phyloP scores from a whole-genome alignment of 2,113 vertebrate species.

The Phylloscopus trochiloides region DNA sequence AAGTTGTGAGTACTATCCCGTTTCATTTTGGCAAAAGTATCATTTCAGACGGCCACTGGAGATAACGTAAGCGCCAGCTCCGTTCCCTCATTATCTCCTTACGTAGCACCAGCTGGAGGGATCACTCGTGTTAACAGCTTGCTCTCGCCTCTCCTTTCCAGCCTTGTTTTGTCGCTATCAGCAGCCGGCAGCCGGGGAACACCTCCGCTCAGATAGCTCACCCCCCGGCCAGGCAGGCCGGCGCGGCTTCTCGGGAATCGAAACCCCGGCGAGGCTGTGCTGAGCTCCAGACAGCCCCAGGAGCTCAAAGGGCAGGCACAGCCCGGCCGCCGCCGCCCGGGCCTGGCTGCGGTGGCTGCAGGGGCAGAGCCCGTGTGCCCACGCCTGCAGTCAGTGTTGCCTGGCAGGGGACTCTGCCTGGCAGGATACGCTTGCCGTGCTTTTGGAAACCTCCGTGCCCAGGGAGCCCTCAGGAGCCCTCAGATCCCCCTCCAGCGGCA shows the following conservation, averaged over 20 bases:
- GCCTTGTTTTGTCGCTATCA: neutral
- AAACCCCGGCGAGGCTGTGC: accelerated
- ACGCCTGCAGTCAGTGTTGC: accelerated
- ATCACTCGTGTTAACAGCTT: neutral
- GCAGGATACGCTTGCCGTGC: no score
- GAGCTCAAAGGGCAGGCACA: neutral
- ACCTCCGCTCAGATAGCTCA: neutral
- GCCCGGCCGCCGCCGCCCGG: neutral
- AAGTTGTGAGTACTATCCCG: neutral
- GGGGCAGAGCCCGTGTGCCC: neutral
- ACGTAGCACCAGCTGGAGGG: neutral
- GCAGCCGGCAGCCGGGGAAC: conserved; percentile 6
- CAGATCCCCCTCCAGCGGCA: accelerated
- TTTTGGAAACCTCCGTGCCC: neutral
- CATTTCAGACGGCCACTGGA: neutral
- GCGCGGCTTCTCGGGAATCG: accelerated
- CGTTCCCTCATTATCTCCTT: neutral
- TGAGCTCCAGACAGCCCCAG: accelerated
- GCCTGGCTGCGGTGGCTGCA: neutral
- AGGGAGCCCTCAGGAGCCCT: neutral
- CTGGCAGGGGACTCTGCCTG: neutral
- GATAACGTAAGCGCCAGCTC: neutral
- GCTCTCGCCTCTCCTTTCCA: neutral
- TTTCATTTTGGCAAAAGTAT: neutral
- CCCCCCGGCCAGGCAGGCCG: accelerated